phyloP scores from a whole-genome alignment of 2,113 vertebrate species.

The Crotalus helleri region DNA sequence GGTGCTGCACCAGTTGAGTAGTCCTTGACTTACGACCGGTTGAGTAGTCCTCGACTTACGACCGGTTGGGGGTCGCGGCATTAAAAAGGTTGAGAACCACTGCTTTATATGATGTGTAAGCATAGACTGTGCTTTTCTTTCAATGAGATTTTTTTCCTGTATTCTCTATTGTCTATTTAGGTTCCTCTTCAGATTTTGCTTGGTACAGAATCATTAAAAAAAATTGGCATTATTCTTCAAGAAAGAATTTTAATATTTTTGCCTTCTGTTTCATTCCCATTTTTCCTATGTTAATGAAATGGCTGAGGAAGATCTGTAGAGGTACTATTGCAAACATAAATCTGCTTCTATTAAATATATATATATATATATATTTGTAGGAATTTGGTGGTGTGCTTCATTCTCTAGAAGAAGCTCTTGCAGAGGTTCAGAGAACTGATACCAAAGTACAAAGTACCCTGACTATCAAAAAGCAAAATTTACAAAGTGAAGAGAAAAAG shows the following conservation, averaged over 20 bases:
- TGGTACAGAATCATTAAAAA: background rate
- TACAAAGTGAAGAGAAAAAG: slow-evolving; percentile 83
- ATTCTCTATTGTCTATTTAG: background rate
- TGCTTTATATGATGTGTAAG: background rate
- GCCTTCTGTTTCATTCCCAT: background rate
- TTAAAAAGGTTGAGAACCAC: too few relatives aligned
- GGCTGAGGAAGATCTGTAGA: background rate
- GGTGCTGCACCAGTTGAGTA: too few relatives aligned
- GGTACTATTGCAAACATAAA: background rate
- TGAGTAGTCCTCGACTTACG: too few relatives aligned
- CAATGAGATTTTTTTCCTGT: background rate
- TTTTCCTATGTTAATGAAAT: background rate
- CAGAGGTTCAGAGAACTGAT: slow-evolving; percentile 80
- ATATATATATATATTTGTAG: slow-evolving; percentile 60
- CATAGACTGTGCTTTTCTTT: background rate
- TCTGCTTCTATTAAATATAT: background rate
- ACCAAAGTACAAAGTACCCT: slow-evolving; percentile 84
- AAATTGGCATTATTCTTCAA: background rate
- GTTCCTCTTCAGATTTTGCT: background rate
- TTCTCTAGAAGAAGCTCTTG: slow-evolving; percentile 76
- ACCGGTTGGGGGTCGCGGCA: too few relatives aligned
- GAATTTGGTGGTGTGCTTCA: slow-evolving; percentile 73
- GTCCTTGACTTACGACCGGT: too few relatives aligned
- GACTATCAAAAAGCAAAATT: slow-evolving; percentile 86
- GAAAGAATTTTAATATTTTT: background rate